phyloP scores from a whole-genome alignment of 2,888 invertebrate species.

The Cosmorhoe ocellata region DNA sequence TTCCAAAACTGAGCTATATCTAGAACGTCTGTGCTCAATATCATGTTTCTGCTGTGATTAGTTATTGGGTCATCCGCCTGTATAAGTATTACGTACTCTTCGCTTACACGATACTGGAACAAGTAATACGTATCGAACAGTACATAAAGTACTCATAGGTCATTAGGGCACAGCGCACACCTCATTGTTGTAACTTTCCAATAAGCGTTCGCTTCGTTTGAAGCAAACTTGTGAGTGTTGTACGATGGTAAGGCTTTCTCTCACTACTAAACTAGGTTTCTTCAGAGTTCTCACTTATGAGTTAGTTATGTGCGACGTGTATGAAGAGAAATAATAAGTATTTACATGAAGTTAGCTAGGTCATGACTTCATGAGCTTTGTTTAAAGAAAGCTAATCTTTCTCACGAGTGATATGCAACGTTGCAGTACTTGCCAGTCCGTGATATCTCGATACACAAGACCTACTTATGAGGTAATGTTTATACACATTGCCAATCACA shows the following conservation, averaged over 20 bases:
- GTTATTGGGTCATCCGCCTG: neutral
- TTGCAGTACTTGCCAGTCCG: slow-evolving; percentile 43
- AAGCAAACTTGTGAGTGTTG: slow-evolving; percentile 7
- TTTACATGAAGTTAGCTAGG: neutral
- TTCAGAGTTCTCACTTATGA: no score
- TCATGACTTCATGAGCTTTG: slow-evolving; percentile 21
- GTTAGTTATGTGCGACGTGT: no score
- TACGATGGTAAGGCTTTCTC: neutral
- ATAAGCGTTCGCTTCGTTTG: slow-evolving; percentile 22
- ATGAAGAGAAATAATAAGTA: no score
- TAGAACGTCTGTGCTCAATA: neutral
- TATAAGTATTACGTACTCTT: neutral
- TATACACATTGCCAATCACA: slow-evolving; percentile 49
- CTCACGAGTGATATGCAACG: slow-evolving; percentile 44
- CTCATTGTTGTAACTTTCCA: slow-evolving; percentile 49
- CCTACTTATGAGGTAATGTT: slow-evolving; percentile 31
- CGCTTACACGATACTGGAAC: neutral
- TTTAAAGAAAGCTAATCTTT: slow-evolving; percentile 34
- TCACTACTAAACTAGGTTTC: neutral
- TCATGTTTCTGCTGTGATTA: neutral
- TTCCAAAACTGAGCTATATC: neutral
- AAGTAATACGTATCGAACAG: slow-evolving; percentile 3
- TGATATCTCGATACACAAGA: slow-evolving; percentile 45
- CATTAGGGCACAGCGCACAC: slow-evolving; percentile 46
- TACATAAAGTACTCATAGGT: slow-evolving; percentile 39